Evolutionary conservation across 2,888 invertebrate species (phyloP), one percentile per base, ranked within the genome.

Genomic region (Tinea semifulvella): DNA sequence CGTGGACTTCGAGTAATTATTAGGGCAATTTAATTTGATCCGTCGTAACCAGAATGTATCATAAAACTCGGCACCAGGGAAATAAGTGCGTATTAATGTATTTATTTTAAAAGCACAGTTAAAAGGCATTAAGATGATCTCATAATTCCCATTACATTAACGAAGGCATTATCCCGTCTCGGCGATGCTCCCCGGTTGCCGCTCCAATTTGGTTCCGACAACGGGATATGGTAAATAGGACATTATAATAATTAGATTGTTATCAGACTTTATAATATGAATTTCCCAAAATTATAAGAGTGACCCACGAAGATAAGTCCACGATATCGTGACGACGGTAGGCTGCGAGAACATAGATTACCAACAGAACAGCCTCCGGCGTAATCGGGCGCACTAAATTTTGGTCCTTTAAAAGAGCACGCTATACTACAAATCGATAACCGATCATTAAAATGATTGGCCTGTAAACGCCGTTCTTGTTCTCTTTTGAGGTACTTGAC

Each of bases 181-280:
- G 59, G 60, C 60, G 60, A 58, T 57, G 27, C 55, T 50, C 35
- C 61, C 58, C 38, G 25, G 36, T 44, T 56, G 59, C 58, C 66
- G 65, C 61, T 67, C 72, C 66, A 73, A 77, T 75, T 75, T 74
- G 50, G 64, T 57, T 54, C 58, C 58, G 56, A 54, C 64, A 69
- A 74, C 71, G 71, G 72, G 68, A 73, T 76, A 79, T 77, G 73
- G 74, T 79, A 77, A 79, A 73, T 64, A 77, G 77, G 70, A 74
- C 73, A 77, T 79, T 79, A 79, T 75, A 74, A 79, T 76, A 77
- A 77, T 79, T 74, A 75, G 75, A 77, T 76, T 71, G 75, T 76
- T 77, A 77, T 77, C 76, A 73, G 74, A 75, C 68, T 62, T 76
- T 77, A 77, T 79, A 75, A 76, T 76, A 76, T 66, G 74, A 73